Evolutionary conservation across 2,888 invertebrate species (phyloP).

Genomic region (Alloplasta piceator): DNA sequence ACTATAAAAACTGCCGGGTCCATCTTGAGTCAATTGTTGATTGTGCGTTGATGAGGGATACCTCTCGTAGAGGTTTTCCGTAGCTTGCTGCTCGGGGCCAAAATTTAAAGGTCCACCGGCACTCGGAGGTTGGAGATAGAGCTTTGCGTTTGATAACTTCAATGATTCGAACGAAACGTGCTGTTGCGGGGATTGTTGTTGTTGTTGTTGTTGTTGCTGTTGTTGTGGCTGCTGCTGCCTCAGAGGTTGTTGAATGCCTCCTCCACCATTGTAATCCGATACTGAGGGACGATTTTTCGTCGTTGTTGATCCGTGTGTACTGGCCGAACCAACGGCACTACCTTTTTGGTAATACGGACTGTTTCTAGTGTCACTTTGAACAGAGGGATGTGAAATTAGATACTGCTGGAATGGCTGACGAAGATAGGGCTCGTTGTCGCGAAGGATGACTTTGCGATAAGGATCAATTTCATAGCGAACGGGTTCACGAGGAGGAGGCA

Average conservation of each 20-base stretch:
- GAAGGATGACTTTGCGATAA: slow-evolving; percentile 73
- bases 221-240: slow-evolving; percentile 65
- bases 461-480: slow-evolving; percentile 78
- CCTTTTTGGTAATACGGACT: slow-evolving; percentile 50
- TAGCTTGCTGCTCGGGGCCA: slow-evolving; percentile 66
- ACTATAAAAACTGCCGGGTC: slow-evolving; percentile 74
- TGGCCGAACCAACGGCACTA: slow-evolving; percentile 29
- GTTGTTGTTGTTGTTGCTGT: slow-evolving; percentile 66
- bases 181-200: slow-evolving; percentile 55
- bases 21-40: slow-evolving; percentile 61
- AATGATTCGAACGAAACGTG: slow-evolving; percentile 75
- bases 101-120: slow-evolving; percentile 61
- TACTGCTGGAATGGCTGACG: slow-evolving; percentile 72
- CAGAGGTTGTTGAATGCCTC: slow-evolving; percentile 54
- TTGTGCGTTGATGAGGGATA: slow-evolving; percentile 64
- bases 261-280: slow-evolving; percentile 50
- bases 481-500: slow-evolving; percentile 79
- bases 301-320: slow-evolving; percentile 19
- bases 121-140: slow-evolving; percentile 73
- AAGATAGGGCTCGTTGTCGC: slow-evolving; percentile 74
- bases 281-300: slow-evolving; percentile 71
- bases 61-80: slow-evolving; percentile 69
- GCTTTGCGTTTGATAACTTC: slow-evolving; percentile 72
- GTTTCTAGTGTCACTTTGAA: slow-evolving; percentile 53
- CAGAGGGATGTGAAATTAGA: slow-evolving; percentile 60